These are phyloP conservation scores for Menidia beryllina DNA, from an alignment of 2,113 vertebrate species.

Conservation along the genomic window DNA sequence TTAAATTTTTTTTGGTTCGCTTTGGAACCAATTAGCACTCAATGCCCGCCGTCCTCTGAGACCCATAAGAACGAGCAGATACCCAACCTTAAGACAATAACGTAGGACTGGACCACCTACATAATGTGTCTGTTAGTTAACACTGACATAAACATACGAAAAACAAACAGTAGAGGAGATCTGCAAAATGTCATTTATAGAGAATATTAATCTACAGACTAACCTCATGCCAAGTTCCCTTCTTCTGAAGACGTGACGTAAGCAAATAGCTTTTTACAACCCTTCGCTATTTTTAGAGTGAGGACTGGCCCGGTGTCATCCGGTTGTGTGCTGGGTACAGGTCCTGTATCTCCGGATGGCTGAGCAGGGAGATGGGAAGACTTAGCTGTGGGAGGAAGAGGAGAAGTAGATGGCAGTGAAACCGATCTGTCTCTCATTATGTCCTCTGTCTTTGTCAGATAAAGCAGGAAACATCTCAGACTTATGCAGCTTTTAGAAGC, in stretches of 20 bases:
- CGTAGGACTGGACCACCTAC: constrained; percentile 78
- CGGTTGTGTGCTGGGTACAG: constrained; percentile 47
- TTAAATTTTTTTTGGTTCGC: constrained; percentile 88
- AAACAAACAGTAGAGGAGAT: constrained; percentile 21
- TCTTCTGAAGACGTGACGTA: constrained; percentile 69
- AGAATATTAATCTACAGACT: constrained; percentile 58
- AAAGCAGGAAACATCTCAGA: constrained; percentile 76
- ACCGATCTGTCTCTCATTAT: constrained; percentile 73
- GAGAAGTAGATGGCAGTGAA: constrained; percentile 64
- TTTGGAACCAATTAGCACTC: constrained; percentile 95
- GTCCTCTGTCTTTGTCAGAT: constrained; percentile 78
- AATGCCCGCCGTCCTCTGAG: constrained; percentile 80
- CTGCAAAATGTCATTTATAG: constrained; percentile 72
- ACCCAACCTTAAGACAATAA: constrained; percentile 84
- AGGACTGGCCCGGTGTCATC: constrained; percentile 60
- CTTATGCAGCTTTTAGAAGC: constrained; percentile 67
- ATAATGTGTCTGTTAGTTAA: constrained; percentile 37
- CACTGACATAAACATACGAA: constrained; percentile 18
- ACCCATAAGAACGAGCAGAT: constrained; percentile 81
- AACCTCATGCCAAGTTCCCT: constrained; percentile 52
- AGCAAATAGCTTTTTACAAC: constrained; percentile 69
- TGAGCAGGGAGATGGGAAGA: constrained; percentile 33
- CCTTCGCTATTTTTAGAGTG: constrained; percentile 69
- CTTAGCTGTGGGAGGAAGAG: constrained; percentile 50
- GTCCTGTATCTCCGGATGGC: constrained; percentile 56